These are phyloP conservation scores for Sesia bembeciformis DNA, from an alignment of 2,888 invertebrate genomes.

Conservation along the genomic window DNA sequence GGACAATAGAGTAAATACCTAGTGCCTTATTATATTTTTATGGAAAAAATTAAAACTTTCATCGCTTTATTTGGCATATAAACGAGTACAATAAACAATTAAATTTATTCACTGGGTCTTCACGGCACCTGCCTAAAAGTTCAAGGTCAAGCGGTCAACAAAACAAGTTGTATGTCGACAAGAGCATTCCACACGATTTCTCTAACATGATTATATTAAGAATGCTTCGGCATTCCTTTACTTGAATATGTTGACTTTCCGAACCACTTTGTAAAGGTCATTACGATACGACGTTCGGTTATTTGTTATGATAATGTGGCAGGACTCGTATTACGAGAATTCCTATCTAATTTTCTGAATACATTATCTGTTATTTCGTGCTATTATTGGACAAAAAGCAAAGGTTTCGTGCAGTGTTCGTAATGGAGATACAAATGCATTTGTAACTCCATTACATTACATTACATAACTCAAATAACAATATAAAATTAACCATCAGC, in stretches of 20 bases:
- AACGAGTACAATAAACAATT: background rate
- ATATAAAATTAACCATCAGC: too few relatives aligned
- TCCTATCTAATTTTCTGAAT: conserved; percentile 7
- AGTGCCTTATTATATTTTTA: too few relatives aligned
- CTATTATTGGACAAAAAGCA: too few relatives aligned
- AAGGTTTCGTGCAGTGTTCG: too few relatives aligned
- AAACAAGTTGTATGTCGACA: conserved; percentile 18
- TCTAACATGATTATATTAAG: conserved; percentile 44
- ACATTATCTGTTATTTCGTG: background rate
- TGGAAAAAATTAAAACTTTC: background rate
- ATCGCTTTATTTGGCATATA: background rate
- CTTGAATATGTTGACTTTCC: background rate
- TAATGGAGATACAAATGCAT: too few relatives aligned
- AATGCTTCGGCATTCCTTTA: conserved; percentile 40
- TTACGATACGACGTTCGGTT: background rate
- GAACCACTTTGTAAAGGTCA: background rate
- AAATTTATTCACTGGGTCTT: conserved; percentile 13
- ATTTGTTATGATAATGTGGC: conserved; percentile 16
- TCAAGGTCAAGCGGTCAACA: conserved; percentile 54
- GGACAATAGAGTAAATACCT: too few relatives aligned
- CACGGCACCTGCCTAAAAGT: conserved; percentile 40
- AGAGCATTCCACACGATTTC: conserved; percentile 49
- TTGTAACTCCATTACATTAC: too few relatives aligned
- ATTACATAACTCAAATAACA: too few relatives aligned
- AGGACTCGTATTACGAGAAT: conserved; percentile 12